Conservation (phyloP, 2,888 invertebrate species). For the Acholoe squamosa region DNA sequence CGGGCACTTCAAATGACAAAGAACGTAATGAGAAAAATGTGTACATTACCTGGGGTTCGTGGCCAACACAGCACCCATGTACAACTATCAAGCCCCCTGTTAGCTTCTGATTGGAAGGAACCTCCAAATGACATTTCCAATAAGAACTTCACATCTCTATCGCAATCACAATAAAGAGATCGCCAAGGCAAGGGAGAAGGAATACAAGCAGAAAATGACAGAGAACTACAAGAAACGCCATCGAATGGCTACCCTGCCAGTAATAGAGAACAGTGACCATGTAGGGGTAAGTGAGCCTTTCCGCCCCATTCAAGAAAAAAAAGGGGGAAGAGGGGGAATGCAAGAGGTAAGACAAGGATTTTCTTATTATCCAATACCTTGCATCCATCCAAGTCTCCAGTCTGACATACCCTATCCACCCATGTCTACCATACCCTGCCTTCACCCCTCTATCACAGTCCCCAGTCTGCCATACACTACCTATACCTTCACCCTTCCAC, state of each 20-base stretch:
- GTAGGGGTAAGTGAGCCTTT: too few species aligned
- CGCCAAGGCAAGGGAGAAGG: not conserved
- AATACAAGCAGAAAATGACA: not conserved
- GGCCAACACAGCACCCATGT: not conserved
- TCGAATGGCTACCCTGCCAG: not conserved
- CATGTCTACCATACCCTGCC: too few species aligned
- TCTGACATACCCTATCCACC: too few species aligned
- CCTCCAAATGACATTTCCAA: not conserved
- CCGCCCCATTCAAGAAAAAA: too few species aligned
- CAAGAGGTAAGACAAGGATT: too few species aligned
- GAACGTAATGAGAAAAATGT: slow-evolving; percentile 12
- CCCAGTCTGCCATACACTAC: too few species aligned
- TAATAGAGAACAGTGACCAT: not conserved
- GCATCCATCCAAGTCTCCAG: too few species aligned
- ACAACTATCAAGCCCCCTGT: not conserved
- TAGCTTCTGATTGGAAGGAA: slow-evolving; percentile 5
- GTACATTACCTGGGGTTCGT: not conserved
- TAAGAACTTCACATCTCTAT: not conserved
- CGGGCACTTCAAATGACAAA: not conserved
- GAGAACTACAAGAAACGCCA: not conserved
- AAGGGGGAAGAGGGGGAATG: too few species aligned
- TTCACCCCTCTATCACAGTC: too few species aligned
- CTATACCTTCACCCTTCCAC: too few species aligned
- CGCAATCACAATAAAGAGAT: not conserved
- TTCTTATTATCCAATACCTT: too few species aligned